Evolutionary conservation across 2,888 invertebrate genomes (phyloP).

Genomic region (Pristionchus entomophagus): DNA sequence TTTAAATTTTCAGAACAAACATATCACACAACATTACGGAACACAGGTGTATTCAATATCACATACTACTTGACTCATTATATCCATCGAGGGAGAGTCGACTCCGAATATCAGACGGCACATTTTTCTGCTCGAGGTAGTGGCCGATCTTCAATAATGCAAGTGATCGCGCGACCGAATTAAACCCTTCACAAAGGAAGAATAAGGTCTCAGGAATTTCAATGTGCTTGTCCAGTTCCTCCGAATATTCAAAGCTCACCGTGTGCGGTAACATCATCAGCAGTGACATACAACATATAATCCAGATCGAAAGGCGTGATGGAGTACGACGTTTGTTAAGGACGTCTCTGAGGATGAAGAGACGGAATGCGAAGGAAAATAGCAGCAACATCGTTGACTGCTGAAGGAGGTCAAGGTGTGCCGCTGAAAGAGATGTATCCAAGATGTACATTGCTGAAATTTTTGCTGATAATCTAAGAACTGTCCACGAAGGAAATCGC

Average conservation of each 20-base stretch:
- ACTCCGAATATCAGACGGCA: not conserved
- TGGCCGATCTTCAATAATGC: not conserved
- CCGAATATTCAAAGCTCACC: no score
- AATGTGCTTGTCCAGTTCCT: no score
- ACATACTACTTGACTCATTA: not conserved
- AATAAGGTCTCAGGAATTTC: no score
- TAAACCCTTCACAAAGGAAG: no score
- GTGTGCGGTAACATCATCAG: not conserved
- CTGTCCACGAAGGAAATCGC: no score
- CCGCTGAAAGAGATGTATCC: no score
- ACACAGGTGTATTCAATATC: not conserved
- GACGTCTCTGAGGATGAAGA: not conserved
- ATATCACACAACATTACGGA: no score
- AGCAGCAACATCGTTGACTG: not conserved
- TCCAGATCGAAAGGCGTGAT: not conserved
- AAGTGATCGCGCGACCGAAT: not conserved
- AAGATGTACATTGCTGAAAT: not conserved
- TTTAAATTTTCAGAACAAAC: no score
- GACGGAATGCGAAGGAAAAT: not conserved
- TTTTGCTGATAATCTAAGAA: no score
- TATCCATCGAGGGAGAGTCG: not conserved
- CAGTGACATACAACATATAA: not conserved
- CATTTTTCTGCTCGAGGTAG: not conserved
- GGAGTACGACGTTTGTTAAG: not conserved
- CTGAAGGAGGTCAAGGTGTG: not conserved